phyloP scores from a whole-genome alignment of 1,140 invertebrate species.

The Helicorthomorpha holstii region DNA sequence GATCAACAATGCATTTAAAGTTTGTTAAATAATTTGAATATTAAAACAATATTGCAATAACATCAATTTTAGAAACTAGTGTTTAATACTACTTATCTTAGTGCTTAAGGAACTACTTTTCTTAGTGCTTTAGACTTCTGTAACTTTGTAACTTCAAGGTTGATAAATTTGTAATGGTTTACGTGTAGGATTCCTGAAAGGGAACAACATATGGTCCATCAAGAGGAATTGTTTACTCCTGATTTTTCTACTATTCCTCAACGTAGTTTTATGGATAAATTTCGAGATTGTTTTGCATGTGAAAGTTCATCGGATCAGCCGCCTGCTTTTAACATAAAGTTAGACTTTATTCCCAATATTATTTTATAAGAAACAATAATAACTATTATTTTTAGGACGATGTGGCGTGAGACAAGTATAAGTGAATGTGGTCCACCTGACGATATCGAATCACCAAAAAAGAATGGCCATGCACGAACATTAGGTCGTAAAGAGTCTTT shows the following conservation, averaged over 20 bases:
- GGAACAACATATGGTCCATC: no score
- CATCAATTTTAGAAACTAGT: background rate
- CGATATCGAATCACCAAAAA: background rate
- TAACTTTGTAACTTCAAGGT: no score
- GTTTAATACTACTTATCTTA: background rate
- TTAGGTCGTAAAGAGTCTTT: slow-evolving; percentile 1
- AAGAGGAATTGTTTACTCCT: no score
- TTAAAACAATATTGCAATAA: no score
- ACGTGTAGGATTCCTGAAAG: no score
- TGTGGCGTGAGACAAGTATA: background rate
- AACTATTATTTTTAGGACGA: background rate
- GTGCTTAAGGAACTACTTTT: background rate
- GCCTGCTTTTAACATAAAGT: background rate
- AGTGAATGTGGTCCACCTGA: background rate
- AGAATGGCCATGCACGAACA: background rate
- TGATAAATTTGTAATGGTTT: no score
- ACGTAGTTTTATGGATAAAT: no score
- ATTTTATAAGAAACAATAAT: background rate
- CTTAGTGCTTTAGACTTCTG: background rate
- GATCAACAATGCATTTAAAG: slow-evolving; percentile 11
- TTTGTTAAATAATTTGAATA: background rate
- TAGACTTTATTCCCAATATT: background rate
- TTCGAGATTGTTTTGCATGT: no score
- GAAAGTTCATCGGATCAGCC: background rate
- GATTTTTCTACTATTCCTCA: no score